Evolutionary conservation across 2,797 vertebrate genomes (phyloP), one percentile per base, ranked within the genome.

Genomic region (Pipistrellus pipistrellus): DNA sequence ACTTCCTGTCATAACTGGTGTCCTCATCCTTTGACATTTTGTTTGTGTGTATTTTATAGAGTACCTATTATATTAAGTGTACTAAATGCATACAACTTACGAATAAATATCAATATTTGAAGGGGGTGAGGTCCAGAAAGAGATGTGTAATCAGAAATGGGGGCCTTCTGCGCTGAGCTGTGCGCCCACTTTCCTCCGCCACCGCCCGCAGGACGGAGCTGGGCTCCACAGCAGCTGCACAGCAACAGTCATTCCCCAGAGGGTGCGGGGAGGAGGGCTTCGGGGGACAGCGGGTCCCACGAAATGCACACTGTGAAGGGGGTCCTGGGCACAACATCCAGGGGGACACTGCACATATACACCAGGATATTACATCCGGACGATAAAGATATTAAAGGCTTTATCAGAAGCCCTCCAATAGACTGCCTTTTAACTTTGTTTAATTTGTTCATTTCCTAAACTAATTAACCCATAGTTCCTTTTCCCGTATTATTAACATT

Each of bases 391-490:
- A 95, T 66, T 84, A 95, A 87, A 85, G 72, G 35, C 55, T 93
- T 96, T 95, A 80, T 77, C 53, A 91, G 76, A 84, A 68, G 89
- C 27, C 77, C 23, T 87, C 95, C 85, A 90, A 88, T 76, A 82
- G 59, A 91, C 85, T 68, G 57, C n/a, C 55, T 91, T 95, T 97
- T 94, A 93, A 94, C 81, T 96, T 83, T 64, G 76, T 51, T 93
- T 96, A 95, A 94, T 94, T 84, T 66, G 81, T 82, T 77, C 78
- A 95, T 77, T 97, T 95, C 94, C 94, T 86, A 80, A 94, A 92
- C 68, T 91, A 92, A 95, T 91, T 95, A 95, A 75, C 72, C 77
- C 78, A 64, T 8, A 82, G 38, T 81, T 72, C 55, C 83, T 91
- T 81, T 81, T 25, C 66, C 48, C 55, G 91, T 91, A 89, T 94